Percentiles rank a stretch among this genome's conserved stretches.
phyloP scores from a whole-genome alignment of 2,797 vertebrate species.

The Enteromius mattozi region DNA sequence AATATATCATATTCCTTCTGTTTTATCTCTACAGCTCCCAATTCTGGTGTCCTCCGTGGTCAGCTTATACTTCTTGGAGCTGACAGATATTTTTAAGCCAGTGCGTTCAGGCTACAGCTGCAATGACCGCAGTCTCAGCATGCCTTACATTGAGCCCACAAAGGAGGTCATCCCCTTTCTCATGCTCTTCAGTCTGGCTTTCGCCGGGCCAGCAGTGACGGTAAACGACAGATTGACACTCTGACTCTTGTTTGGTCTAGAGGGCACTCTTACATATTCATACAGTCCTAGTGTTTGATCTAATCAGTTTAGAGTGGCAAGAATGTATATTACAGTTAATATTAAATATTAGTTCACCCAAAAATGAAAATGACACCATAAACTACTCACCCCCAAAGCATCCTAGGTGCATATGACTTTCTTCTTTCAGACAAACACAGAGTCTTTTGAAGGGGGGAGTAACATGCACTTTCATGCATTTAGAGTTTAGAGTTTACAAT shows the following conservation, averaged over 20 bases:
- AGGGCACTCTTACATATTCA: conserved; percentile 12
- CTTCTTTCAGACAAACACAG: too few species aligned
- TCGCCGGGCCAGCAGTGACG: conserved; percentile 90
- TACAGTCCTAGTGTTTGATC: conserved; percentile 25
- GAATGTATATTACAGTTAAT: conserved; percentile 23
- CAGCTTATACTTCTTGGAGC: conserved; percentile 96
- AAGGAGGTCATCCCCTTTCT: conserved; percentile 93
- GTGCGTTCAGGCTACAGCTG: conserved; percentile 96
- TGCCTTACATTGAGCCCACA: conserved; percentile 93
- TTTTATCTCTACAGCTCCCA: conserved; percentile 78
- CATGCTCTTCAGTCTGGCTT: conserved; percentile 95
- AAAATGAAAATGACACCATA: too few species aligned
- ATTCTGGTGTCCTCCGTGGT: conserved; percentile 96
- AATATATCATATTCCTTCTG: conserved; percentile 13
- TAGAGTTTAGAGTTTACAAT: too few species aligned
- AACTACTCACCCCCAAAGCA: too few species aligned
- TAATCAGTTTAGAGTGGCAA: neutral
- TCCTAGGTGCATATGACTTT: too few species aligned
- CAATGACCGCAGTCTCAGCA: conserved; percentile 94
- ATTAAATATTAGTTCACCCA: neutral
- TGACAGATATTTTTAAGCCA: conserved; percentile 96
- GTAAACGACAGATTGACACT: conserved; percentile 69
- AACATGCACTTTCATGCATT: too few species aligned
- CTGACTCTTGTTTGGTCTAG: neutral
- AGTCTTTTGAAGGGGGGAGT: too few species aligned